Base-by-base conservation (phyloP, 2,888 invertebrate genomes). In the Drosophila nr. fundita region DNA sequence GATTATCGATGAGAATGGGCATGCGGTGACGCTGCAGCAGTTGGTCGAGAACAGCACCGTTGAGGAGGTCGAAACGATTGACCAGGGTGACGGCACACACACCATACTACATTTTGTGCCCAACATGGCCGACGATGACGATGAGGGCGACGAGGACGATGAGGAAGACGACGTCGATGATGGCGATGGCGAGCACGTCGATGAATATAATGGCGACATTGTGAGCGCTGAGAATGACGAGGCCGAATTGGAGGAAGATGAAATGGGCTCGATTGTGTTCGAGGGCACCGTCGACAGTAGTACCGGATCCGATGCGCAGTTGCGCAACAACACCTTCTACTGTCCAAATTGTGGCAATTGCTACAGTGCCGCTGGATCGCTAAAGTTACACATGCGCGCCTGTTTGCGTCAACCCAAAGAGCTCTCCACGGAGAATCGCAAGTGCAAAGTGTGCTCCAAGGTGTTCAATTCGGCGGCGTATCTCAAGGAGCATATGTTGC, bases 281-380 rank as follows among this genome's bases (percentile, higher is more conserved):
- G 88, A 83, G 34, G 82, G 89, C 30, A 82, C 85, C 42, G 81
- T 82, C 15, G 82, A 84, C 11, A 74, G 73, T 36, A 80, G 81
- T 68, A 59, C 80, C 70, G 78, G 86, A 4, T 80, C 72, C 2
- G 85, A 85, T 50, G 59, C 78, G 34, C 78, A 77, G 13, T 67
- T 57, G 18, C 83, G 76, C 42, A 83, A 80, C 52, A 92, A 92
- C 68, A 90, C 92, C 6, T 93, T 92, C 77, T 93, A 93, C 36
- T 93, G 93, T 34, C 92, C 93, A 5, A 93, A 93, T 52, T 93
- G 93, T 53, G 93, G 93, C 29, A 93, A 93, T 61, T 93, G 93
- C 55, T 93, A 93, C 34, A 92, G 92, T 62, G 93, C 93, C 18
- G 93, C 93, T 13, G 93, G 93, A 0, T 93, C 93, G 1, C 64